Evolutionary conservation across 2,797 vertebrate genomes (phyloP).

Genomic region (Lindbergichthys nudifrons): DNA sequence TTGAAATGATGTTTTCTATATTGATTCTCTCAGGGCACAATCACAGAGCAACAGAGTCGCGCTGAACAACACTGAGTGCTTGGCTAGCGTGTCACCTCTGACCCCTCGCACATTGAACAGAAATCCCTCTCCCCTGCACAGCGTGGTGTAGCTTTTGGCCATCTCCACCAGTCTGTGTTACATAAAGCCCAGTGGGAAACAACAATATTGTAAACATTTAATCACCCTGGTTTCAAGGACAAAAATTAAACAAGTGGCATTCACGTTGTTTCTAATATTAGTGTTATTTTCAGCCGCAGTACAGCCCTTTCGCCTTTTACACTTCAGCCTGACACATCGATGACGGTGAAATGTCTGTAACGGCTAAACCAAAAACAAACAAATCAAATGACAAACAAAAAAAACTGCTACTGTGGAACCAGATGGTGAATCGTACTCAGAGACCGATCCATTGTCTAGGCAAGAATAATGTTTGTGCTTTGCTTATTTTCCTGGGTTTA

Average conservation of each 20-base stretch:
- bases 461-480: no score
- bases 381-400: no score
- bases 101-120: conserved; percentile 27
- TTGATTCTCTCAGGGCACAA: conserved; percentile 42
- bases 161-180: conserved; percentile 12
- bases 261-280: conserved; percentile 6
- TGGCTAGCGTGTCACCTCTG: conserved; percentile 39
- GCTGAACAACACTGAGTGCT: conserved; percentile 24
- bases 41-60: conserved; percentile 31
- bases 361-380: no score
- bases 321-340: not conserved
- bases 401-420: no score
- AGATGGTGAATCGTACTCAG: no score
- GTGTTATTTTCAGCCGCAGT: not conserved
- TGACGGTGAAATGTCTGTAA: no score
- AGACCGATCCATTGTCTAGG: no score
- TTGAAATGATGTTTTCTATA: conserved; percentile 48
- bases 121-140: conserved; percentile 18
- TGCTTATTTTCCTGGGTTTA: no score
- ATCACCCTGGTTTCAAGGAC: not conserved
- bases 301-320: conserved; percentile 4
- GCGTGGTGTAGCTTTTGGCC: conserved; percentile 14
- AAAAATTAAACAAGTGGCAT: conserved; percentile 4
- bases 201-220: conserved; percentile 9
- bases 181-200: conserved; percentile 21